phyloP scores from a whole-genome alignment of 1,140 invertebrate species.

The Andricus grossulariae region DNA sequence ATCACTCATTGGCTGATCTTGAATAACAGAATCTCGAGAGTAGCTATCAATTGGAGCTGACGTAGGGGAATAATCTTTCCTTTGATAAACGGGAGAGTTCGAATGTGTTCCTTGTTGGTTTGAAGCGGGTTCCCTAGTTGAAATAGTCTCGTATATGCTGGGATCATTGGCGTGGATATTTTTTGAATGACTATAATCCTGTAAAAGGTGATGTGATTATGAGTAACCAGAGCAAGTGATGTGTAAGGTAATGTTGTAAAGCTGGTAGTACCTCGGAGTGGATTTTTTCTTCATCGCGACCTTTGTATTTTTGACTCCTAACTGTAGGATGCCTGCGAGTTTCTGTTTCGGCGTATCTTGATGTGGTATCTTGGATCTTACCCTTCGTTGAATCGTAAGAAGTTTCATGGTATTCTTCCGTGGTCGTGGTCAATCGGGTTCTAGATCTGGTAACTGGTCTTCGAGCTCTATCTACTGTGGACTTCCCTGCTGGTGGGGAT shows the following conservation, averaged over 20 bases:
- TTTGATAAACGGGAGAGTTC: constrained; percentile 48
- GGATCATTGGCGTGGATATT: constrained; percentile 39
- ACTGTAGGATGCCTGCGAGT: constrained; percentile 54
- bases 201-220: neutral
- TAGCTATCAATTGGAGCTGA: constrained; percentile 56
- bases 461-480: constrained; percentile 57
- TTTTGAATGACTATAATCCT: constrained; percentile 36
- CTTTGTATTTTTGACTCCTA: constrained; percentile 58
- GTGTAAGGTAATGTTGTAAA: no score
- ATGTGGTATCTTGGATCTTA: constrained; percentile 61
- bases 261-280: no score
- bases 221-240: no score
- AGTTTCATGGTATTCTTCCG: constrained; percentile 64
- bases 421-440: constrained; percentile 66
- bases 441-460: constrained; percentile 68
- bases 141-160: constrained; percentile 39
- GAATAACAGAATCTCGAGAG: constrained; percentile 41
- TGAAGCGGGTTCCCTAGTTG: constrained; percentile 30
- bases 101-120: constrained; percentile 15
- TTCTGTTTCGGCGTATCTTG: constrained; percentile 55
- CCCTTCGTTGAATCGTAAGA: constrained; percentile 65
- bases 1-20: constrained; percentile 42
- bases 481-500: constrained; percentile 47
- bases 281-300: constrained; percentile 35
- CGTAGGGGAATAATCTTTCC: constrained; percentile 59